Conservation (phyloP, 2,888 invertebrate species). For the Zygaena filipendulae region DNA sequence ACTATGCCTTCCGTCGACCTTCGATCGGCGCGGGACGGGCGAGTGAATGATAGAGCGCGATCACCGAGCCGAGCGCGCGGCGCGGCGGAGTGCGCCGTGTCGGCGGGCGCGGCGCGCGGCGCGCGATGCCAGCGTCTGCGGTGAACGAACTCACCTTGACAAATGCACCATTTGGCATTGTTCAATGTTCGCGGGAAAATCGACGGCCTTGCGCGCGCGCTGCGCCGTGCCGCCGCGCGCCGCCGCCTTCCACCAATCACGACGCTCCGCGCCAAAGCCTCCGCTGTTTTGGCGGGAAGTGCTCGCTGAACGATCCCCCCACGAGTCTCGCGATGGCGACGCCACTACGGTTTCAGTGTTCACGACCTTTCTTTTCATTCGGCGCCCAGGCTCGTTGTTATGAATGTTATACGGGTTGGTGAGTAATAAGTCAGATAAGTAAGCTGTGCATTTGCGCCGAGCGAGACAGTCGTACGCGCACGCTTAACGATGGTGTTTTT, state of each 20-base stretch:
- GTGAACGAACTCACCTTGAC: conserved; percentile 70
- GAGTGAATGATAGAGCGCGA: conserved; percentile 43
- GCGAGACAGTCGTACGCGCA: no score
- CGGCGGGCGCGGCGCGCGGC: conserved; percentile 21
- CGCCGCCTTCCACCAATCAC: conserved; percentile 45
- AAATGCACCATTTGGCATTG: conserved; percentile 70
- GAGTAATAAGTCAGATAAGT: no score
- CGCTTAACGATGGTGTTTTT: no score
- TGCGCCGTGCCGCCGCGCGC: conserved; percentile 46
- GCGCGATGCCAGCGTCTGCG: conserved; percentile 45
- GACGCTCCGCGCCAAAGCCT: conserved; percentile 64
- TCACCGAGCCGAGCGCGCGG: conserved; percentile 32
- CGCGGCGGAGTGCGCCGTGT: conserved; percentile 19
- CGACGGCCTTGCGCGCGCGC: conserved; percentile 61
- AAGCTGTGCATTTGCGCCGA: no score
- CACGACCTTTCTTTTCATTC: conserved; percentile 22
- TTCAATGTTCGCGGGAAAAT: conserved; percentile 63
- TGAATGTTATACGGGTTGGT: conserved; percentile 6
- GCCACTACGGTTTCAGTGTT: conserved; percentile 26
- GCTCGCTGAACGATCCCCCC: conserved; percentile 31
- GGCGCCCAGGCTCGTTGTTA: no score
- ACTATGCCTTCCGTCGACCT: conserved; percentile 54
- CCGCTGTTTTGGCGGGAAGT: conserved; percentile 56
- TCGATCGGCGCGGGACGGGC: conserved; percentile 45
- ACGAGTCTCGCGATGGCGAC: conserved; percentile 24